Percentiles rank a stretch among this genome's conserved stretches.
Evolutionary conservation across 1,140 invertebrate genomes (phyloP).

Genomic region (Leguminivora glycinivorella): DNA sequence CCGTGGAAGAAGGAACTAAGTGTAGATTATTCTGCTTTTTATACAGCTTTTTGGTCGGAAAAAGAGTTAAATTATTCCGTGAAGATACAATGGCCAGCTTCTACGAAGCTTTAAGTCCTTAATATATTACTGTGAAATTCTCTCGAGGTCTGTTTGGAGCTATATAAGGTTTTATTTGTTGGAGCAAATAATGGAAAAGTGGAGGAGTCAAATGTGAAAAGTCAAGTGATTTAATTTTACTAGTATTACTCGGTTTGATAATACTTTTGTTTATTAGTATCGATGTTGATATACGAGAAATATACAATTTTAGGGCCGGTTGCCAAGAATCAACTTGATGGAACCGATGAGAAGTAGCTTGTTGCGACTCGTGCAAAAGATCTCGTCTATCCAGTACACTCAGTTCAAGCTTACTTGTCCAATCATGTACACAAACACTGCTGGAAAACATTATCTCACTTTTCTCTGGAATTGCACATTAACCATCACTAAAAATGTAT

Average conservation of each 20-base stretch:
- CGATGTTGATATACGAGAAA: no score
- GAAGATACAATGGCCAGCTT: constrained; percentile 27
- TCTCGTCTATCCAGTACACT: no score
- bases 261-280: no score
- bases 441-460: no score
- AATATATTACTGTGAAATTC: constrained; percentile 26
- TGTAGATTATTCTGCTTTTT: not conserved
- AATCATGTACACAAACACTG: no score
- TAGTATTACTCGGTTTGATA: not conserved
- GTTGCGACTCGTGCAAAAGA: no score
- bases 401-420: no score
- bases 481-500: no score
- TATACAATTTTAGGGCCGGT: no score
- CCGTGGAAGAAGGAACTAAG: not conserved
- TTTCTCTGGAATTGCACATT: no score
- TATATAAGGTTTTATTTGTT: constrained; percentile 21
- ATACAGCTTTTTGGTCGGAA: not conserved
- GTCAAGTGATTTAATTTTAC: constrained; percentile 5
- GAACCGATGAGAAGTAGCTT: no score
- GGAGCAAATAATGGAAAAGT: constrained; percentile 15
- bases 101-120: constrained; percentile 18
- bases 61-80: not conserved
- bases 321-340: no score
- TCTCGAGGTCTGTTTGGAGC: not conserved
- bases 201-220: not conserved